Percentiles rank a stretch among this genome's conserved stretches.
Conservation (phyloP, 2,797 vertebrate species). For the Hydrophis major region DNA sequence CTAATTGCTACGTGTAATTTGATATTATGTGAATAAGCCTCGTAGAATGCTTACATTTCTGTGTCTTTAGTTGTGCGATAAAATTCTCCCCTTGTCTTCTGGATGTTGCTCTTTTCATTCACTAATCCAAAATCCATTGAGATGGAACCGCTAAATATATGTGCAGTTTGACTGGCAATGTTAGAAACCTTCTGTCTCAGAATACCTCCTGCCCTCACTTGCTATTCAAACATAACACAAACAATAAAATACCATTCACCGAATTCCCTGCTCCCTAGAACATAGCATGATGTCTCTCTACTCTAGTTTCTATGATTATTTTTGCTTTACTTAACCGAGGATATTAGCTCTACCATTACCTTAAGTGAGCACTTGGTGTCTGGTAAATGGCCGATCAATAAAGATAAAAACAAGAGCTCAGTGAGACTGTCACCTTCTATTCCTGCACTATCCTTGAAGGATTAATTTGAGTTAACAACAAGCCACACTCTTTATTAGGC, state of each 20-base stretch:
- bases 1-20: background rate
- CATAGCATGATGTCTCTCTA: background rate
- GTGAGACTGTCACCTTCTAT: conserved; percentile 47
- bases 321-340: background rate
- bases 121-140: background rate
- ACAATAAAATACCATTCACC: background rate
- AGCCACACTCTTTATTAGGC: conserved; percentile 63
- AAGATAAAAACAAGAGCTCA: conserved; percentile 20
- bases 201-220: background rate
- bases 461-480: conserved; percentile 65
- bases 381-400: conserved; percentile 20
- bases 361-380: background rate
- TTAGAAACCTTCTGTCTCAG: background rate
- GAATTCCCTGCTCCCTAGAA: background rate
- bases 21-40: background rate
- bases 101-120: background rate
- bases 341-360: background rate
- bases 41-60: background rate
- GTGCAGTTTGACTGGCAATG: background rate
- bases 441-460: conserved; percentile 43
- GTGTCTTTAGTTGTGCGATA: background rate
- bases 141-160: background rate
- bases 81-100: background rate
- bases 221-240: background rate
- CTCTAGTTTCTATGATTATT: background rate